Evolutionary conservation across 2,113 vertebrate genomes (phyloP).

Genomic region (Elanus axillaris): DNA sequence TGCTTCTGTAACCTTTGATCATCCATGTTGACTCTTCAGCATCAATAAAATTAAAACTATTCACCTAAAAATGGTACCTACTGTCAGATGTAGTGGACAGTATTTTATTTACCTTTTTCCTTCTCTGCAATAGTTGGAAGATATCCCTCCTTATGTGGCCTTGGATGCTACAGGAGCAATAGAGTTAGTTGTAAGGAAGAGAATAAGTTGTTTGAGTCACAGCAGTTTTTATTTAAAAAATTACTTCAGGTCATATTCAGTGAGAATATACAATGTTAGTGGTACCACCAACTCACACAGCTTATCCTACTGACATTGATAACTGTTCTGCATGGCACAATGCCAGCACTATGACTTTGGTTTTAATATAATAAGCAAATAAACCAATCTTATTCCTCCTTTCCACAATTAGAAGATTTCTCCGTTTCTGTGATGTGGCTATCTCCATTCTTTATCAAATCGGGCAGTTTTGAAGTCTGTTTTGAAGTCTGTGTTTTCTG

Average conservation of each 20-base stretch:
- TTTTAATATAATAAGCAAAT: background rate
- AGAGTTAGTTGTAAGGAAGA: background rate
- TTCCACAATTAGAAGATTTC: background rate
- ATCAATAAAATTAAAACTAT: background rate
- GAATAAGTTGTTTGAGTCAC: accelerated
- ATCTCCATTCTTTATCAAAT: background rate
- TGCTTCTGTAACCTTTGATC: background rate
- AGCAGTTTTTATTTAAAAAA: background rate
- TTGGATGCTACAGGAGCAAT: background rate
- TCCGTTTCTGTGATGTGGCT: background rate
- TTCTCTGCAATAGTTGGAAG: background rate
- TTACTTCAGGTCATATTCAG: background rate
- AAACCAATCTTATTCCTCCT: background rate
- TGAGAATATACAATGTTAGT: background rate
- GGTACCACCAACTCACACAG: background rate
- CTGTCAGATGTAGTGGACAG: background rate
- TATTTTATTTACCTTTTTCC: background rate
- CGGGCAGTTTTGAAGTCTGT: background rate
- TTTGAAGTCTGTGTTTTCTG: background rate
- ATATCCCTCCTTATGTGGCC: background rate
- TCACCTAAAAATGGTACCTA: background rate
- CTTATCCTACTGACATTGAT: background rate
- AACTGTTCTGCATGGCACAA: background rate
- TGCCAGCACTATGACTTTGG: background rate
- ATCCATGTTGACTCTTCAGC: background rate